Conservation (phyloP, 2,888 invertebrate genomes). For the Erebia ligea region DNA sequence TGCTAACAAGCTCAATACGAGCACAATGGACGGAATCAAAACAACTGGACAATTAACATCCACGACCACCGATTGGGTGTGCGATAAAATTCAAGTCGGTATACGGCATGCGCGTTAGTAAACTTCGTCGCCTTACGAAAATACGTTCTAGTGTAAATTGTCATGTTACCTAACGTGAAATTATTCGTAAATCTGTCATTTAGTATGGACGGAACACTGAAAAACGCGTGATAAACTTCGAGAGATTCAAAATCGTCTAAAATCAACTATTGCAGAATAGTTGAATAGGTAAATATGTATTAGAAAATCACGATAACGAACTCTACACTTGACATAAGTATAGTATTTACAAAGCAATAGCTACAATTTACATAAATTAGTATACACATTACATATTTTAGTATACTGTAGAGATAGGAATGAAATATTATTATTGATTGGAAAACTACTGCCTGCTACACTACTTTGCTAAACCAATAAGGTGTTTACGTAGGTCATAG, state of each 20-base stretch:
- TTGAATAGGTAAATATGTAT: too few species aligned
- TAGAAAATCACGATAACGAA: too few species aligned
- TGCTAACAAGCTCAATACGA: constrained; percentile 54
- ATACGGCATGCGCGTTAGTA: constrained; percentile 17
- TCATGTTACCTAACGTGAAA: too few species aligned
- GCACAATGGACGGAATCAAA: constrained; percentile 65
- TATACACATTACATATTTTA: background rate
- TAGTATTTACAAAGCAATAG: too few species aligned
- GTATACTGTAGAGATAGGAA: background rate
- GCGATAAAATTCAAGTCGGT: constrained; percentile 38
- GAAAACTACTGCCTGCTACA: background rate
- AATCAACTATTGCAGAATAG: too few species aligned
- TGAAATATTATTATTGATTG: background rate
- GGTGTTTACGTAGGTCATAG: background rate
- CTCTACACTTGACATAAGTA: too few species aligned
- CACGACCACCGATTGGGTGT: constrained; percentile 46
- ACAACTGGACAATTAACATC: constrained; percentile 58
- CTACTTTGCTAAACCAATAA: background rate
- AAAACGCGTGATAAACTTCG: too few species aligned
- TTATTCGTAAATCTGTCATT: too few species aligned
- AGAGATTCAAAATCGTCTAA: too few species aligned
- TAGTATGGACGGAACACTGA: too few species aligned
- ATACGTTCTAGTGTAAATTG: too few species aligned
- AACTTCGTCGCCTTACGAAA: background rate
- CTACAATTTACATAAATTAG: too few species aligned